Conservation (phyloP, 1,140 invertebrate species). For the Philotrypesis tridentata region DNA sequence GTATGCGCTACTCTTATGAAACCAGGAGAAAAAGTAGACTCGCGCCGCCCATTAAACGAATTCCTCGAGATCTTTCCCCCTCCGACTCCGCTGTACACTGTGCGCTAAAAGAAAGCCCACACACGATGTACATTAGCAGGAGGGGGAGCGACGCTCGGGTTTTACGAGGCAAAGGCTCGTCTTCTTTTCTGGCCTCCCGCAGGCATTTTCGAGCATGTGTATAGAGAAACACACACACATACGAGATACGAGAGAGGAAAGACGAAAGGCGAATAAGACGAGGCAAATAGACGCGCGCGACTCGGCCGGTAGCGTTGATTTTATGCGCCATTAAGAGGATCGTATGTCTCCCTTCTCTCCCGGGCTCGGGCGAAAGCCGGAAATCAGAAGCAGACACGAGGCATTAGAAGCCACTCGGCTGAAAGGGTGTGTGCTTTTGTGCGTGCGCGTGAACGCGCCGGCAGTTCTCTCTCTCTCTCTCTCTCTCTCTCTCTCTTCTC, state of each 20-base stretch:
- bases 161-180: neutral
- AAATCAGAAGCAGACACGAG: constrained; percentile 58
- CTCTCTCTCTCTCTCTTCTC: neutral
- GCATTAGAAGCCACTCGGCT: constrained; percentile 53
- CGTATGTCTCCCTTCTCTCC: constrained; percentile 55
- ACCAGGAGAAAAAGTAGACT: too few species aligned
- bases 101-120: constrained; percentile 1
- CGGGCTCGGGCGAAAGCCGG: constrained; percentile 52
- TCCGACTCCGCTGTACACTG: too few species aligned
- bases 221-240: neutral
- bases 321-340: constrained; percentile 67
- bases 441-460: neutral
- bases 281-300: neutral
- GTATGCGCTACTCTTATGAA: too few species aligned
- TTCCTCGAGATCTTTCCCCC: neutral
- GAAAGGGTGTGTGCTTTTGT: constrained; percentile 39
- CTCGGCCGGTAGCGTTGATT: constrained; percentile 57
- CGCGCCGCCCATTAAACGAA: constrained; percentile 1
- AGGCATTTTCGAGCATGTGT: neutral
- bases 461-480: neutral
- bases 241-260: neutral
- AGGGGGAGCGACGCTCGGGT: neutral
- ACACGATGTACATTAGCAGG: neutral
- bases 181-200: neutral
- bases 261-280: neutral